Base-by-base conservation (phyloP, 2,113 vertebrate genomes). In the Cryptomyrus ogoouensis region DNA sequence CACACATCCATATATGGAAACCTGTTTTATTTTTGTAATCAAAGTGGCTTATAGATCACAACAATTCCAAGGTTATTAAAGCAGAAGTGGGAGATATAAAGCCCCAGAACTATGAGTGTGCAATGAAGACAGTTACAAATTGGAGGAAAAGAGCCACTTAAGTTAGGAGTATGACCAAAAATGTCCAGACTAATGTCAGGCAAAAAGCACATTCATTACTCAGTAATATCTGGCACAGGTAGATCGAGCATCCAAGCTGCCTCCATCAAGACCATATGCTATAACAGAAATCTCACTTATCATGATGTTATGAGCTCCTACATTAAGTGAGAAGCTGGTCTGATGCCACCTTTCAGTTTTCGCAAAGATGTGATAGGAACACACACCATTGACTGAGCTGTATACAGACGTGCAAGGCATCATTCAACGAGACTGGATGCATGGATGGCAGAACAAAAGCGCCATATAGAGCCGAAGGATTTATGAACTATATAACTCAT, bases 401-500 rank as follows among this genome's bases (percentile, higher is more conserved):
- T 17, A 70, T 27, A 80, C 74, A 80, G 74, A 39, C 74, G 6
- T 80, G 74, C 31, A 42, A 19, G 74, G 31, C 74, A 80, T 80
- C 74, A 80, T 42, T 80, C 31, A 80, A 39, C 19, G 35, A 39
- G 74, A 80, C 74, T 39, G n/a, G 62, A 70, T 31, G 74, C 74
- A 39, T 39, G 35, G 74, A 35, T 80, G 6, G 2, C 31, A 42
- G 74, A 80, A 80, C 35, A 80, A 80, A 80, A 42, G 35, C 74
- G 2, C 1, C 31, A 77, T 19, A 42, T 80, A 35, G 15, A 39
- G 74, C 5, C 13, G 42, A 80, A 80, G 74, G 74, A 80, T 80
- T 80, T 80, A 80, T 80, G 74, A 42, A 80, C 35, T 35, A 80
- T 80, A 80, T 42, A 80, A 80, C 74, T 80, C 31, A 80, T 80